A percentile compares a stretch with the other conserved stretches of the same genome.
Conservation (phyloP, 2,113 vertebrate genomes). For the Rhabdornis inornatus region DNA sequence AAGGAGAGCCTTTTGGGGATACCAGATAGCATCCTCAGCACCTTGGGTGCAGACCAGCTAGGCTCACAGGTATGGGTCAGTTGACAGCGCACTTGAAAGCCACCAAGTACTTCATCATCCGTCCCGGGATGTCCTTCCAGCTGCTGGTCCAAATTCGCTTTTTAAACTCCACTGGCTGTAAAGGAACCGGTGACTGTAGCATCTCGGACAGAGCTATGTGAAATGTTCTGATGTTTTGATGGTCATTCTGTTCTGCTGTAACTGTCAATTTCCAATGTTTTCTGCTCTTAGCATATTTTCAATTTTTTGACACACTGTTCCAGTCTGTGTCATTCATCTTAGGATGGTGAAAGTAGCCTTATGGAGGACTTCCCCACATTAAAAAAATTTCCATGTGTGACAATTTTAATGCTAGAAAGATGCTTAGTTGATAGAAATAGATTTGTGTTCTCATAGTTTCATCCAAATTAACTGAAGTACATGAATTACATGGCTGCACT, state of each 20-base stretch:
- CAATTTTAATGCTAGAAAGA: neutral
- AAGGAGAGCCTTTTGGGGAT: neutral
- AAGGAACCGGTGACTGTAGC: neutral
- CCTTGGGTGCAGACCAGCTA: neutral
- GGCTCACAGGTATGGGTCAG: rapidly evolving
- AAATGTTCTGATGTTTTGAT: neutral
- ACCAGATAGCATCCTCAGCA: neutral
- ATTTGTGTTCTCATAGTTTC: neutral
- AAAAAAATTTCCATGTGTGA: neutral
- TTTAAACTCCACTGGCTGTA: neutral
- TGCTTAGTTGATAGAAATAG: neutral
- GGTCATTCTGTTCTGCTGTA: neutral
- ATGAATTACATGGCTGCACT: neutral
- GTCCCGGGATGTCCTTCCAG: neutral
- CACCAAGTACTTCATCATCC: neutral
- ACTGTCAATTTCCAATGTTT: neutral
- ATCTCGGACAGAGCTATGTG: neutral
- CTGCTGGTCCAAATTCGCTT: neutral
- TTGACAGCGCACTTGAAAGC: neutral
- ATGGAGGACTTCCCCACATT: neutral
- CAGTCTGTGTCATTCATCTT: neutral
- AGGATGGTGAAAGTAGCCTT: neutral
- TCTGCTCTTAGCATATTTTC: neutral
- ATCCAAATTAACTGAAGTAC: neutral
- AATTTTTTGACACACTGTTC: neutral